Evolutionary conservation across 2,888 invertebrate genomes (phyloP).

Genomic region (Amaurobius ferox): DNA sequence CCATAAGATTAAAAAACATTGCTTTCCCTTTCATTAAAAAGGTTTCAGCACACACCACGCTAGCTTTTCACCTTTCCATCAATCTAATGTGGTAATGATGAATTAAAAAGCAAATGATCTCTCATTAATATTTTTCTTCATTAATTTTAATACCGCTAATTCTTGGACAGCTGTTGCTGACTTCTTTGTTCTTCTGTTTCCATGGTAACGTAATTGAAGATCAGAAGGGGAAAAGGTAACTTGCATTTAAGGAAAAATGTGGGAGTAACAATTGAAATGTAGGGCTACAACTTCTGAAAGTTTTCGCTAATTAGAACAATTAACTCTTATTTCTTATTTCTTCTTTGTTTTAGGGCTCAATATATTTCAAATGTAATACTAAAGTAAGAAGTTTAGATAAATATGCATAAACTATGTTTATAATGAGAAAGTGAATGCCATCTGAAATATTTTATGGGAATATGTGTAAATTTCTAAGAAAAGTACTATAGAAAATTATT

Average conservation of each 20-base stretch:
- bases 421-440: too few relatives aligned
- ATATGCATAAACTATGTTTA: too few relatives aligned
- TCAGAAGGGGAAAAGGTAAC: conserved; percentile 50
- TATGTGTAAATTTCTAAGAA: too few relatives aligned
- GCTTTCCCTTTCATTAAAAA: too few relatives aligned
- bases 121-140: background rate
- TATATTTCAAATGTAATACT: too few relatives aligned
- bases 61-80: too few relatives aligned
- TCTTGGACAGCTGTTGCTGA: background rate
- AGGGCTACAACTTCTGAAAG: conserved; percentile 53
- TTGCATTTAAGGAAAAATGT: conserved; percentile 30
- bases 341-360: background rate
- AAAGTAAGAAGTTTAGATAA: too few relatives aligned
- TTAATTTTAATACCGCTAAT: background rate
- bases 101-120: background rate
- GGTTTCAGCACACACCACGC: too few relatives aligned
- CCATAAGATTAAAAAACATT: too few relatives aligned
- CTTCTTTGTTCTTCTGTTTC: conserved; percentile 16
- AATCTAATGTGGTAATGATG: too few relatives aligned
- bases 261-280: conserved; percentile 14
- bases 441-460: too few relatives aligned
- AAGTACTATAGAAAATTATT: too few relatives aligned
- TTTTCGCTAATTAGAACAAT: conserved; percentile 59
- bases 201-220: conserved; percentile 67
- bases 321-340: background rate